Evolutionary conservation across 2,888 invertebrate species (phyloP).

Genomic region (Scaptomyza polygonia): DNA sequence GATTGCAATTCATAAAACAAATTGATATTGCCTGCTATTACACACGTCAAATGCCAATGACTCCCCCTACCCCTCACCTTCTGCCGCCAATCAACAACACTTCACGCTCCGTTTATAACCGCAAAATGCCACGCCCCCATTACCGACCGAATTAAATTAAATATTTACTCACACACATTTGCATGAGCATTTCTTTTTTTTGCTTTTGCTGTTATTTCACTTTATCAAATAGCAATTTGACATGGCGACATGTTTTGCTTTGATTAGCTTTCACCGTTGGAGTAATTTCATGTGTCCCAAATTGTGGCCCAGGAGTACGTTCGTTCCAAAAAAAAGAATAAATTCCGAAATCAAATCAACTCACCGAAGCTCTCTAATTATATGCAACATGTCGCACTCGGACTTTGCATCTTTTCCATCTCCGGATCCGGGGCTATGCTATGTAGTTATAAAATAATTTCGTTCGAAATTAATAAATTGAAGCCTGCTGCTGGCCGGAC

Average conservation of each 20-base stretch:
- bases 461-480: constrained; percentile 78
- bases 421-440: constrained; percentile 24
- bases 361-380: constrained; percentile 55
- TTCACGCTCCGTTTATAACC: constrained; percentile 29
- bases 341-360: constrained; percentile 4
- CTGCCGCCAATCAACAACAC: constrained; percentile 34
- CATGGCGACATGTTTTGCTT: constrained; percentile 70
- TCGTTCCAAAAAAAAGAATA: too few species aligned
- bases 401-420: constrained; percentile 12
- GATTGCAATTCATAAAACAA: constrained; percentile 80
- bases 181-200: constrained; percentile 66
- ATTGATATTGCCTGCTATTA: constrained; percentile 80
- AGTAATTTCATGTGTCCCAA: constrained; percentile 55
- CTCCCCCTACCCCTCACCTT: constrained; percentile 24
- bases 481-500: constrained; percentile 54
- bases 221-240: constrained; percentile 64
- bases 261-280: constrained; percentile 71
- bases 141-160: constrained; percentile 75
- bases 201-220: too few species aligned
- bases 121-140: constrained; percentile 41
- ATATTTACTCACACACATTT: constrained; percentile 79
- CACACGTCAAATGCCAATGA: constrained; percentile 74
- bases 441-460: constrained; percentile 73
- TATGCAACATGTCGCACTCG: constrained; percentile 67
- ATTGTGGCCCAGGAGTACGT: constrained; percentile 1